These are phyloP conservation scores for Perithous albicinctus DNA, from an alignment of 2,888 invertebrate genomes.

Conservation along the genomic window DNA sequence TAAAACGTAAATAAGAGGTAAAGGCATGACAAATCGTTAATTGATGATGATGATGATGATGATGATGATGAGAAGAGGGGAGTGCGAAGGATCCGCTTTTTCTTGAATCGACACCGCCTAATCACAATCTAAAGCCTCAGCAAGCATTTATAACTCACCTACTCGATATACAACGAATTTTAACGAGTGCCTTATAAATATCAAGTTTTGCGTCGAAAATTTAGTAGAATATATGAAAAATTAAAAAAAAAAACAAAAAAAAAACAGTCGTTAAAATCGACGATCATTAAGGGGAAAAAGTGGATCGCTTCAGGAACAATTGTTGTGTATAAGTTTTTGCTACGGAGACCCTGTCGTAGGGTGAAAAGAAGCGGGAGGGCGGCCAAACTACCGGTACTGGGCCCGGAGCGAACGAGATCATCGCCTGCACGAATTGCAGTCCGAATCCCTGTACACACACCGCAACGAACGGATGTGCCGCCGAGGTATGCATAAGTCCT, in stretches of 20 bases:
- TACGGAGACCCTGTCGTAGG: constrained; percentile 87
- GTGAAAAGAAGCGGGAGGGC: constrained; percentile 93
- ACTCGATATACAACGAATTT: constrained; percentile 14
- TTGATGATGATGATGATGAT: constrained; percentile 64
- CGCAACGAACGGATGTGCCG: constrained; percentile 94
- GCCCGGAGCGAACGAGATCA: constrained; percentile 92
- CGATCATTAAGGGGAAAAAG: constrained; percentile 66
- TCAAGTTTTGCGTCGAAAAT: not conserved
- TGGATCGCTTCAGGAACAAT: constrained; percentile 75
- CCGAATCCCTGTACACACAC: constrained; percentile 94
- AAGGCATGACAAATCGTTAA: constrained; percentile 72
- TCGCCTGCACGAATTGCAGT: constrained; percentile 93
- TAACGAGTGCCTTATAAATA: not conserved
- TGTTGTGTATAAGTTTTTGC: constrained; percentile 73
- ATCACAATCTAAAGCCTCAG: constrained; percentile 4
- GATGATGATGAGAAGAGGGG: constrained; percentile 60
- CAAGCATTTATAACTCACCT: constrained; percentile 23
- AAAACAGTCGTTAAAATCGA: constrained; percentile 40
- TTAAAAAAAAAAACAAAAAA: not conserved
- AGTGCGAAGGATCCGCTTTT: constrained; percentile 64
- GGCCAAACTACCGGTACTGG: constrained; percentile 73
- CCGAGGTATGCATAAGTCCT: constrained; percentile 88
- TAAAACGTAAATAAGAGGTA: constrained; percentile 75
- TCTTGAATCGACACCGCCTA: constrained; percentile 39
- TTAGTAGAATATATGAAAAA: constrained; percentile 27